phyloP scores from a whole-genome alignment of 2,797 vertebrate genomes.

The Bryconaethiops microstoma region DNA sequence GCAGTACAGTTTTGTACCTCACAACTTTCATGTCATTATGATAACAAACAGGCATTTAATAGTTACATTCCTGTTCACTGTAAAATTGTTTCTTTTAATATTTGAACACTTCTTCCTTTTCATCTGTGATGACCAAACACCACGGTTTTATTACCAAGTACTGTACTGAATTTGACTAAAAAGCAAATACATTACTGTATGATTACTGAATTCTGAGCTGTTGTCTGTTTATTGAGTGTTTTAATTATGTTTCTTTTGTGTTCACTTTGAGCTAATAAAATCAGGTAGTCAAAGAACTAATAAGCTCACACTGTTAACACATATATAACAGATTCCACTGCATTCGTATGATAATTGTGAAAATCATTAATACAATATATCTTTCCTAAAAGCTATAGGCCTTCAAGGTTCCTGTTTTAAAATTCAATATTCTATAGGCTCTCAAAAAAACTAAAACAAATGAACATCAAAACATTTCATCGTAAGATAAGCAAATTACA shows the following conservation, averaged over 20 bases:
- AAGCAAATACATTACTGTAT: constrained; percentile 12
- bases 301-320: not conserved
- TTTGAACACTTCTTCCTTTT: constrained; percentile 18
- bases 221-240: constrained; percentile 30
- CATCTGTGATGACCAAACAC: constrained; percentile 21
- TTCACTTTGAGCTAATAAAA: not conserved
- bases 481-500: not conserved
- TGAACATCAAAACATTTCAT: not conserved
- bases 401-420: not conserved
- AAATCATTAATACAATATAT: not conserved
- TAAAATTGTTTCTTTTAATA: not conserved
- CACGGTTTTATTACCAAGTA: constrained; percentile 38
- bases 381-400: not conserved
- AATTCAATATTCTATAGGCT: not conserved
- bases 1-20: constrained; percentile 13
- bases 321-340: not conserved
- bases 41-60: constrained; percentile 12
- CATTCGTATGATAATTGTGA: not conserved
- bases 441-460: not conserved
- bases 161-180: constrained; percentile 32
- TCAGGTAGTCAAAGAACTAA: not conserved
- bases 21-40: not conserved
- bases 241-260: constrained; percentile 9
- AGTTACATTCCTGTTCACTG: constrained; percentile 15
- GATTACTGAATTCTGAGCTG: constrained; percentile 21